These are phyloP conservation scores for Aphelocoma californica DNA, from an alignment of 2,797 vertebrate genomes.

Conservation along the genomic window DNA sequence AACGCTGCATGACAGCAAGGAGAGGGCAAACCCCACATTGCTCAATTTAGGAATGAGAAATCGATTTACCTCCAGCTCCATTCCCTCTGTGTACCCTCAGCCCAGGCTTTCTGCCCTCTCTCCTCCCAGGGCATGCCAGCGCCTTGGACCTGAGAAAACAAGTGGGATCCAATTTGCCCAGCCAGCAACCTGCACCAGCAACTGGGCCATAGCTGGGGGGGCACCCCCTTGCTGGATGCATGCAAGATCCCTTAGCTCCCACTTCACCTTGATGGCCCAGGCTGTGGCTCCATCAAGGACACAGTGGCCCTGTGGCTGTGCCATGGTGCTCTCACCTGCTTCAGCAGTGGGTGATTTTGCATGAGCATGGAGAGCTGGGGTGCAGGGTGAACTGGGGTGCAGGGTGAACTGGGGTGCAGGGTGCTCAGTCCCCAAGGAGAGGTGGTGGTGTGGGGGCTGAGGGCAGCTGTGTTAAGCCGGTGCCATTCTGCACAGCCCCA, in stretches of 20 bases:
- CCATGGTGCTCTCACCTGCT: not conserved
- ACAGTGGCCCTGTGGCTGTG: not conserved
- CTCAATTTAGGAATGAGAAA: not conserved
- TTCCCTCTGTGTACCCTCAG: not conserved
- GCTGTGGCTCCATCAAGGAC: not conserved
- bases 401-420: not conserved
- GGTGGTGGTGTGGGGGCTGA: not conserved
- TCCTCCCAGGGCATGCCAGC: not conserved
- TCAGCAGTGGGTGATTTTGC: not conserved
- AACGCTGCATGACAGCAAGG: not conserved
- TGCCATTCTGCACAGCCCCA: fast-evolving
- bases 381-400: not conserved
- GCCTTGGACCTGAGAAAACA: not conserved
- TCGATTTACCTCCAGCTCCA: not conserved
- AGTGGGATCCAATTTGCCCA: not conserved
- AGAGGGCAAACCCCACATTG: not conserved
- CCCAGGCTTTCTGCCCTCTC: not conserved
- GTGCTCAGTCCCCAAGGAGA: not conserved
- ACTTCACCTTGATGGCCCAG: not conserved
- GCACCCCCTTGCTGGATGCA: not conserved
- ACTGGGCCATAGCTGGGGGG: not conserved
- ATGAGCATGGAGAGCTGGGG: not conserved
- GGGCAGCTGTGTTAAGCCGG: not conserved
- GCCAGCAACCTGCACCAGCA: not conserved
- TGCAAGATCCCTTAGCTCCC: not conserved